Base-by-base conservation (phyloP, 2,797 vertebrate genomes). In the Pogonophryne albipinna region DNA sequence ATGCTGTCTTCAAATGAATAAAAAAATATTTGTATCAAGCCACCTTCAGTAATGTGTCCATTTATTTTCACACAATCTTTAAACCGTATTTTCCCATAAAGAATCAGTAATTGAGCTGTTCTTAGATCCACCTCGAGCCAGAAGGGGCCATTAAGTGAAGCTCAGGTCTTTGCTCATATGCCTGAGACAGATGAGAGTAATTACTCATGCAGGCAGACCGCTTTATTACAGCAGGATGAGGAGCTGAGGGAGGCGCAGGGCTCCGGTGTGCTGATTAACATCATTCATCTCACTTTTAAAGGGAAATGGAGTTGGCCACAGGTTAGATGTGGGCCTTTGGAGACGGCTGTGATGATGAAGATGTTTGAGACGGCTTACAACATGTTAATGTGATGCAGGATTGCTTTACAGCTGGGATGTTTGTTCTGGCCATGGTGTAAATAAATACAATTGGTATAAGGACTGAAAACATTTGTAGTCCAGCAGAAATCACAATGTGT, bases 161-260 rank as follows among this genome's bases (percentile, higher is more conserved):
- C 66, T 76, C 66, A 16, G 76, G 58, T 76, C 56, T 72, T 57
- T 12, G 41, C 66, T 83, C 66, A 61, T 55, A 64, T 10, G 56
- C 66, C 87, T 59, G 62, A 90, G 93, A 93, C 80, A 42, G 87
- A 95, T 91, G 92, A 87, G 73, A 71, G 89, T 87, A 90, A 94
- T 96, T 94, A 94, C 77, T 84, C 52, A 52, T 64, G 56, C 57
- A 67, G 91, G 80, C 86, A 79, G 82, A 66, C 74, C 58, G 82
- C 87, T 94, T 93, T 90, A 92, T 94, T 94, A 90, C 78, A 82
- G 78, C 83, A 19, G 85, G 76, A 75, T 80, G 13, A 69, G 83
- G 64, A 80, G 84, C 79, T 82, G 78, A 85, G 86, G 85, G 87
- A 89, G 65, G 73, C 80, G 4, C 80, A 44, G 23, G 45, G 81